These are phyloP conservation scores for Acanthococcus lagerstroemiae DNA, from an alignment of 2,888 invertebrate genomes.

Conservation along the genomic window DNA sequence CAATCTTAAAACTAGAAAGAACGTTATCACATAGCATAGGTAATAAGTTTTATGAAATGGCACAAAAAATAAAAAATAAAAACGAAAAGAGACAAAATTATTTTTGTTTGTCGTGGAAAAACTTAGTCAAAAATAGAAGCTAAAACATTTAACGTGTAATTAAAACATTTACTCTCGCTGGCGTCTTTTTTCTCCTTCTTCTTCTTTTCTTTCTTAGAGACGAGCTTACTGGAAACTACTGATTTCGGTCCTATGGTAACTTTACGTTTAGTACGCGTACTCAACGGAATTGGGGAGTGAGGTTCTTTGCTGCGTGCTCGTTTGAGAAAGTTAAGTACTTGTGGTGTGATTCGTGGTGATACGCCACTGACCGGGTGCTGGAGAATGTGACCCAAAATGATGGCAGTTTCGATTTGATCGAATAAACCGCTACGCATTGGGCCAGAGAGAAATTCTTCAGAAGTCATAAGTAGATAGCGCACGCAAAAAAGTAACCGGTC, in stretches of 20 bases:
- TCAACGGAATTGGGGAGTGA: constrained; percentile 45
- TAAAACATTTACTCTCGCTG: constrained; percentile 44
- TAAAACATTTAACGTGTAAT: constrained; percentile 46
- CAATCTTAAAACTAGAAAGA: background rate
- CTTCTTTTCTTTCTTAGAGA: constrained; percentile 37
- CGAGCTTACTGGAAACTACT: constrained; percentile 43
- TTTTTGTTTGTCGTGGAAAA: background rate
- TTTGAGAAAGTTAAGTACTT: constrained; percentile 45
- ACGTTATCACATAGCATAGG: background rate
- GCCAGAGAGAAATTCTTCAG: constrained; percentile 52
- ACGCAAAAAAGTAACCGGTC: constrained; percentile 50
- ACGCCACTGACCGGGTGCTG: constrained; percentile 32
- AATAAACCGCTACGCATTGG: constrained; percentile 49
- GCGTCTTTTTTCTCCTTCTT: constrained; percentile 40
- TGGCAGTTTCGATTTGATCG: constrained; percentile 45
- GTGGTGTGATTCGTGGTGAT: constrained; percentile 39
- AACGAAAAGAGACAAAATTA: background rate
- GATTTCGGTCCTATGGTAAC: constrained; percentile 40
- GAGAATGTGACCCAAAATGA: constrained; percentile 39
- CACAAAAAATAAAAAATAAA: background rate
- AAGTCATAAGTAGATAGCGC: constrained; percentile 56
- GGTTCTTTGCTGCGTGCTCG: constrained; percentile 44
- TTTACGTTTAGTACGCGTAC: constrained; percentile 42
- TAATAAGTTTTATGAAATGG: background rate
- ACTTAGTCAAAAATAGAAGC: constrained; percentile 50